These are phyloP conservation scores for Hyalella azteca DNA, from an alignment of 2,888 invertebrate genomes.

Conservation along the genomic window DNA sequence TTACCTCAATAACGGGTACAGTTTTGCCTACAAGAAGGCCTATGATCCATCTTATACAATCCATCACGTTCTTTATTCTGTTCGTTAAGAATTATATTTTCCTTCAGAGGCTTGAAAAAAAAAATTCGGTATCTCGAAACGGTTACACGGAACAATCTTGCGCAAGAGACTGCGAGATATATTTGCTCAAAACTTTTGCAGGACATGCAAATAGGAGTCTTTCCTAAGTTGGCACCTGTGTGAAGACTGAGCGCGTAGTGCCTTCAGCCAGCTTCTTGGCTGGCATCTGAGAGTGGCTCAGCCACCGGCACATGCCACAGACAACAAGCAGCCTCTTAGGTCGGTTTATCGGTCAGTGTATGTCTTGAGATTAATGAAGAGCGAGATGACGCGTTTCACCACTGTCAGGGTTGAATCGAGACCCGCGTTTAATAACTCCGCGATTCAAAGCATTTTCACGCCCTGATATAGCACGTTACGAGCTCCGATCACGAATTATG, in stretches of 20 bases:
- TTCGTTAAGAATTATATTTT: not conserved
- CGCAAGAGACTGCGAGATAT: too few species aligned
- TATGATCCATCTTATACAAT: slow-evolving; percentile 21
- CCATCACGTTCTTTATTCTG: not conserved
- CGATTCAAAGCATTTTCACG: too few species aligned
- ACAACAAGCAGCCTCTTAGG: not conserved
- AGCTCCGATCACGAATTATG: too few species aligned
- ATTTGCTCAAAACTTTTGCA: too few species aligned
- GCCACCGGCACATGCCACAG: not conserved
- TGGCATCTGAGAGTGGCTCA: not conserved
- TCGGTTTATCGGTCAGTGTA: too few species aligned
- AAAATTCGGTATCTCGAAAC: too few species aligned
- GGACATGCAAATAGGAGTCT: slow-evolving; percentile 7
- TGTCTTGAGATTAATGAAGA: too few species aligned
- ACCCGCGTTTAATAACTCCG: too few species aligned
- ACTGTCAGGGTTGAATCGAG: too few species aligned
- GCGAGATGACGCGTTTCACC: too few species aligned
- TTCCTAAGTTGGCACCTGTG: slow-evolving; percentile 19
- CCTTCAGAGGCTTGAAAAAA: not conserved
- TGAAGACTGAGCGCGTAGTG: slow-evolving; percentile 1
- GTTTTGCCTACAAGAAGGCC: not conserved
- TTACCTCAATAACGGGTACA: slow-evolving; percentile 26
- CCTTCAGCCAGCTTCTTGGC: slow-evolving; percentile 10
- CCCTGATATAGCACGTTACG: too few species aligned
- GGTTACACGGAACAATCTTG: too few species aligned